Evolutionary conservation across 2,888 invertebrate genomes (phyloP).

Genomic region (Helleia helle): DNA sequence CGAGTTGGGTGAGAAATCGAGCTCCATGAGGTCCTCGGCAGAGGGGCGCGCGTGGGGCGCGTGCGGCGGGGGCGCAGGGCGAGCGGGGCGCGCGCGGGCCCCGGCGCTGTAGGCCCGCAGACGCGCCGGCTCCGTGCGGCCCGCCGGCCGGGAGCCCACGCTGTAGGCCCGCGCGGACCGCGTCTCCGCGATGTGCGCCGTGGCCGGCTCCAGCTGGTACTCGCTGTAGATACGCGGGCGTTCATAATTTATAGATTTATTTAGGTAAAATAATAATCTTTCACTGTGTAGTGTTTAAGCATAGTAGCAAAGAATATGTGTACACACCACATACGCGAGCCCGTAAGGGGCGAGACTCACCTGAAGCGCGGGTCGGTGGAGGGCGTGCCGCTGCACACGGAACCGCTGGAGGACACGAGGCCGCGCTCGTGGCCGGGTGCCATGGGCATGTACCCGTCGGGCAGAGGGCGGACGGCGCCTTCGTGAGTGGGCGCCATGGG

Average conservation of each 20-base stretch:
- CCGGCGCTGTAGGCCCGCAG: constrained; percentile 74
- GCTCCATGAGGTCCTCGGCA: constrained; percentile 86
- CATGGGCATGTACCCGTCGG: constrained; percentile 15
- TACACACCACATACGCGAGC: not conserved
- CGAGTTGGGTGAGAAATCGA: constrained; percentile 61
- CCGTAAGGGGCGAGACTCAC: constrained; percentile 23
- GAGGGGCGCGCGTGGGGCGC: constrained; percentile 57
- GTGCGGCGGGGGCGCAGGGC: constrained; percentile 76
- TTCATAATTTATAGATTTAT: too few relatives aligned
- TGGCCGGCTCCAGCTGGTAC: constrained; percentile 87
- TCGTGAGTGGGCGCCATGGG: constrained; percentile 76
- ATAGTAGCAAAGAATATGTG: not conserved
- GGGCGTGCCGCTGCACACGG: constrained; percentile 86
- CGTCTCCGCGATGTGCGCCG: constrained; percentile 78
- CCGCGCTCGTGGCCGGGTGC: not conserved
- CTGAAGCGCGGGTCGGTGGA: constrained; percentile 82
- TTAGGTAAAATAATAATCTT: too few relatives aligned
- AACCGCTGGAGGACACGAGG: constrained; percentile 79
- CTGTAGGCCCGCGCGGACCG: constrained; percentile 87
- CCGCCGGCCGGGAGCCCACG: constrained; percentile 85
- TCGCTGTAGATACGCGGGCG: constrained; percentile 72
- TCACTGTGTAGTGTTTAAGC: too few relatives aligned
- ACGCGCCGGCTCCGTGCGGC: constrained; percentile 45
- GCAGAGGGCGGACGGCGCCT: constrained; percentile 30
- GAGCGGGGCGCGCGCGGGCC: constrained; percentile 66